phyloP scores from a whole-genome alignment of 1,140 invertebrate species.

The Doryteuthis pealeii region DNA sequence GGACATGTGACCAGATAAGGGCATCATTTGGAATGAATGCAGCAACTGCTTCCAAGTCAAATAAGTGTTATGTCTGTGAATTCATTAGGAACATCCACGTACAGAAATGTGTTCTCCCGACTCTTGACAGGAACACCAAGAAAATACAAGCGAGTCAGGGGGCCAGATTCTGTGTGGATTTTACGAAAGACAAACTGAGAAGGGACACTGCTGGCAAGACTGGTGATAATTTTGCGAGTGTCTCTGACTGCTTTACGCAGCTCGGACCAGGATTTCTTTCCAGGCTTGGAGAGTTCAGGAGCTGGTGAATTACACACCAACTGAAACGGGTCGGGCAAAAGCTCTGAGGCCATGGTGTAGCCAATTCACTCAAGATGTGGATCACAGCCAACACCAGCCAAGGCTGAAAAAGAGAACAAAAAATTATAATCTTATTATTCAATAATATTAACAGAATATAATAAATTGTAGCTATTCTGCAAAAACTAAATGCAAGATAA shows the following conservation, averaged over 20 bases:
- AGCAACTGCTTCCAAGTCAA: constrained; percentile 74
- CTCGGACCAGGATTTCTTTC: constrained; percentile 71
- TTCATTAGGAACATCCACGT: constrained; percentile 72
- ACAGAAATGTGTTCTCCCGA: constrained; percentile 85
- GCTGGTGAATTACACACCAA: constrained; percentile 24
- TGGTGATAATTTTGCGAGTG: constrained; percentile 64
- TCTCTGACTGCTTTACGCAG: constrained; percentile 79
- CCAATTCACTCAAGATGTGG: neutral
- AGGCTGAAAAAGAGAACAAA: too few species aligned
- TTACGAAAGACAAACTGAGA: constrained; percentile 66
- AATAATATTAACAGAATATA: too few species aligned
- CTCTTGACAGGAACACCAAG: constrained; percentile 79
- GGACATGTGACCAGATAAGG: constrained; percentile 62
- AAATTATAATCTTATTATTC: too few species aligned
- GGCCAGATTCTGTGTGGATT: constrained; percentile 43
- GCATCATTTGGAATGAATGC: constrained; percentile 69
- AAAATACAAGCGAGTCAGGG: constrained; percentile 83
- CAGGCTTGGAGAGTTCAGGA: constrained; percentile 19
- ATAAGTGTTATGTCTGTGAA: constrained; percentile 28
- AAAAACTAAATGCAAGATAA: too few species aligned
- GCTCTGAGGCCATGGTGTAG: constrained; percentile 41
- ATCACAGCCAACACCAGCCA: too few species aligned
- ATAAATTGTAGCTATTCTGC: too few species aligned
- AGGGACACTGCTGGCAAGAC: constrained; percentile 59
- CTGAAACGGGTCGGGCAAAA: constrained; percentile 34